Base-by-base conservation (phyloP, 2,888 invertebrate genomes). In the Myathropa florea region DNA sequence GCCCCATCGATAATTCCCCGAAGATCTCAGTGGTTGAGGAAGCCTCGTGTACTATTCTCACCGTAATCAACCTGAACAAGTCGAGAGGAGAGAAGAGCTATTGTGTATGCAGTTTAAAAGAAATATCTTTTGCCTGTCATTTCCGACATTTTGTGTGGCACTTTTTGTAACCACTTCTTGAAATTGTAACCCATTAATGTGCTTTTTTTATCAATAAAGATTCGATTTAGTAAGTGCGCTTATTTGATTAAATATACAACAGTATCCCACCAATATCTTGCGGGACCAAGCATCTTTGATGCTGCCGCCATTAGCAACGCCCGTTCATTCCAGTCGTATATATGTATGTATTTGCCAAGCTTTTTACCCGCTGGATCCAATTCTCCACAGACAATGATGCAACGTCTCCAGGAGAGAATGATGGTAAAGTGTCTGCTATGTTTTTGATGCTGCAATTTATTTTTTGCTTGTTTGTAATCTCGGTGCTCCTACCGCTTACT, bases 221-320 rank as follows among this genome's bases (percentile, higher is more conserved):
- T n/a, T n/a, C n/a, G n/a, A n/a, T n/a, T n/a, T n/a, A n/a, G n/a
- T n/a, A n/a, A n/a, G n/a, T n/a, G n/a, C n/a, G n/a, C n/a, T n/a
- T n/a, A n/a, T n/a, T n/a, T n/a, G n/a, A n/a, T n/a, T n/a, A n/a
- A n/a, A n/a, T n/a, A n/a, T n/a, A n/a, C n/a, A n/a, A n/a, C 28
- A 23, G 65, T 76, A 30, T 65, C 65, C 75, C 59, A 75, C 64
- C 36, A 64, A 24, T 64, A 64, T 64, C 64, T 36, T 23, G 64
- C 36, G 26, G 67, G 67, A 10, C 67, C 67, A 46, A 26, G 26
- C 67, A 67, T 53, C 30, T 59, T 70, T 36, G 70, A 59, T 59
- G 36, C 59, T 23, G 70, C 33, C 28, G 70, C 68, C 30, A 57
- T 18, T 3, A 70, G 53, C 53, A 65, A 36, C 4, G 57, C 59